Conservation (phyloP, 1,140 invertebrate species). For the Sogatella furcifera region DNA sequence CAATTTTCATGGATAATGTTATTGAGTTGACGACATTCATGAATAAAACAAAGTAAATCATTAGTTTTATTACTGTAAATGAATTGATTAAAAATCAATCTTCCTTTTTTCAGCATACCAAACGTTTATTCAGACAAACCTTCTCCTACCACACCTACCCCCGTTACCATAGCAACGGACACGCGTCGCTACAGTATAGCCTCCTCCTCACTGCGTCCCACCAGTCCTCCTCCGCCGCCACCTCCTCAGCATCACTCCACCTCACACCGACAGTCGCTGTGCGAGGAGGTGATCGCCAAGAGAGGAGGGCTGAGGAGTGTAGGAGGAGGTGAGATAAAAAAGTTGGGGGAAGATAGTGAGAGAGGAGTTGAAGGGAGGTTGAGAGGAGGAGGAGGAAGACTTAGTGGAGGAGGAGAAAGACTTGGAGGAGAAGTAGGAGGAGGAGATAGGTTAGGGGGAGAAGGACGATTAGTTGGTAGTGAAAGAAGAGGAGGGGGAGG, state of each 20-base stretch:
- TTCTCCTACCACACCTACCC: neutral
- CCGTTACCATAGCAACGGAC: constrained; percentile 7
- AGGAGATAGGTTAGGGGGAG: no score
- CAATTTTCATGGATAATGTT: no score
- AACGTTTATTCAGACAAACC: neutral
- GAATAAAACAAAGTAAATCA: no score
- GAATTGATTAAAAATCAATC: no score
- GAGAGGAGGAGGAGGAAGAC: neutral
- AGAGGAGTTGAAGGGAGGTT: neutral
- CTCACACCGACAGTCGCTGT: neutral
- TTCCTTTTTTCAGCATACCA: no score
- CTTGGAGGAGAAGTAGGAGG: no score
- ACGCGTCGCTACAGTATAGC: constrained; percentile 19
- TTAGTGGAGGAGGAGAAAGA: neutral
- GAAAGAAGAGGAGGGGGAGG: no score
- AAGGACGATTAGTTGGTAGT: no score
- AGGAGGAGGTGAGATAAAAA: neutral
- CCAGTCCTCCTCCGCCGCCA: constrained; percentile 23
- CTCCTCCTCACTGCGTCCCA: constrained; percentile 7
- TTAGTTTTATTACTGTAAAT: no score
- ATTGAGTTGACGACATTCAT: no score
- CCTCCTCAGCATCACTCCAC: constrained; percentile 16
- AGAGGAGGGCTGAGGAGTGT: neutral
- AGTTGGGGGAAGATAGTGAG: neutral
- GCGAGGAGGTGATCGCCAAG: neutral